Evolutionary conservation across 37 sponge, comb jelly and placozoan species (phyloP).

Genomic region (Tethya wilhelma): DNA sequence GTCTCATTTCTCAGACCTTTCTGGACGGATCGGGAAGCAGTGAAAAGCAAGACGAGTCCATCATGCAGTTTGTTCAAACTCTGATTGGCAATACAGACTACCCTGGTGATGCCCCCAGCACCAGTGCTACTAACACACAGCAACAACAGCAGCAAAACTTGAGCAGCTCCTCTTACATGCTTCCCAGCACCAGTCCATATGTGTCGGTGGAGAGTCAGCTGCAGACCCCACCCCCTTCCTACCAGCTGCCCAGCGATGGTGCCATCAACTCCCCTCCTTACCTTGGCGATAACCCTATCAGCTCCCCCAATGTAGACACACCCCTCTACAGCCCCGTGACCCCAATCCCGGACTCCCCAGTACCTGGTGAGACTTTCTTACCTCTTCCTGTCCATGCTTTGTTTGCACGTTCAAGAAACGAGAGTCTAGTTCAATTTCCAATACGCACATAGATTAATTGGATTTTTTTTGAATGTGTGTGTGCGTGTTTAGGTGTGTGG

Average conservation of each 20-base stretch:
- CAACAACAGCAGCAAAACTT: neutral
- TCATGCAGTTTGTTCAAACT: neutral
- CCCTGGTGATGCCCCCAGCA: neutral
- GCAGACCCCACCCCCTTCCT: neutral
- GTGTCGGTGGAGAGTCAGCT: too few relatives aligned
- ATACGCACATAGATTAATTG: neutral
- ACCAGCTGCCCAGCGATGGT: neutral
- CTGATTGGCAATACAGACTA: neutral
- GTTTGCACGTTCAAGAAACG: neutral
- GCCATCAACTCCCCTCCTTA: neutral
- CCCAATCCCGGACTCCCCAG: neutral
- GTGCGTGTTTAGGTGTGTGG: neutral
- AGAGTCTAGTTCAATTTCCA: neutral
- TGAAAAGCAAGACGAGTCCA: neutral
- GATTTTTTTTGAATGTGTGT: neutral
- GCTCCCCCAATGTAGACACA: slow-evolving; percentile 4
- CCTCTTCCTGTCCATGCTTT: neutral
- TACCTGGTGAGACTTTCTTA: neutral
- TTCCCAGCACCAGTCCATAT: too few relatives aligned
- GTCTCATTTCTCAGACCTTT: too few relatives aligned
- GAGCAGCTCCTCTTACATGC: neutral
- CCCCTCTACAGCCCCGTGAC: slow-evolving; percentile 27
- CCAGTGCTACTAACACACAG: too few relatives aligned
- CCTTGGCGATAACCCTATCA: neutral
- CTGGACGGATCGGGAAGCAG: too few relatives aligned